Conservation (phyloP, 2,113 vertebrate species). For the Phalacrocorax brasilianus region DNA sequence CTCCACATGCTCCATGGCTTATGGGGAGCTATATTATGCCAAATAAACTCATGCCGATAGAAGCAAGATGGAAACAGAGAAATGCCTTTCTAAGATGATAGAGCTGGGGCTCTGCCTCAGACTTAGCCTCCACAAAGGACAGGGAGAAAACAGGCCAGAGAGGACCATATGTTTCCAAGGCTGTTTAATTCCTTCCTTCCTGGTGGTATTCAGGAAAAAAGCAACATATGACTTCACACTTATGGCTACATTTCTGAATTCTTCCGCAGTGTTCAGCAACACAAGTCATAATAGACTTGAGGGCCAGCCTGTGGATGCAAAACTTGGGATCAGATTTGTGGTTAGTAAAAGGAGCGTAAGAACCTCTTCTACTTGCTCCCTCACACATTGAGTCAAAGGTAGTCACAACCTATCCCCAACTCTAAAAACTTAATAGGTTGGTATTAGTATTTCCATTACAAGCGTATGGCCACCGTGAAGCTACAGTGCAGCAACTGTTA, state of each 20-base stretch:
- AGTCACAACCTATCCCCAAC: background rate
- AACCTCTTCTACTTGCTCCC: background rate
- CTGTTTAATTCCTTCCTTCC: background rate
- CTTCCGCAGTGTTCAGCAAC: background rate
- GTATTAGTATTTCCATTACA: background rate
- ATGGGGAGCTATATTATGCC: background rate
- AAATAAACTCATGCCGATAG: background rate
- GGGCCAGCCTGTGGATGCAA: background rate
- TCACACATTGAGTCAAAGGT: background rate
- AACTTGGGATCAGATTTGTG: background rate
- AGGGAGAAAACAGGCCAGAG: background rate
- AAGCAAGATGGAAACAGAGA: background rate
- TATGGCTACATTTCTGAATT: background rate
- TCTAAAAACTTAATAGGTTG: background rate
- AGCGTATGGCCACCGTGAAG: background rate
- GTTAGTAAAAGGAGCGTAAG: background rate
- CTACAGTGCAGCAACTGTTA: background rate
- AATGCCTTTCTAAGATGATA: background rate
- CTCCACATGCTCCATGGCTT: background rate
- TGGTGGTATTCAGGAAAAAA: background rate
- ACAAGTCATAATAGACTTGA: background rate
- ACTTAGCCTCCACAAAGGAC: background rate
- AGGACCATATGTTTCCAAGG: background rate
- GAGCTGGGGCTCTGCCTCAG: background rate
- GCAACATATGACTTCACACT: background rate